Conservation (phyloP, 2,113 vertebrate genomes). For the Nansenia antarctica region DNA sequence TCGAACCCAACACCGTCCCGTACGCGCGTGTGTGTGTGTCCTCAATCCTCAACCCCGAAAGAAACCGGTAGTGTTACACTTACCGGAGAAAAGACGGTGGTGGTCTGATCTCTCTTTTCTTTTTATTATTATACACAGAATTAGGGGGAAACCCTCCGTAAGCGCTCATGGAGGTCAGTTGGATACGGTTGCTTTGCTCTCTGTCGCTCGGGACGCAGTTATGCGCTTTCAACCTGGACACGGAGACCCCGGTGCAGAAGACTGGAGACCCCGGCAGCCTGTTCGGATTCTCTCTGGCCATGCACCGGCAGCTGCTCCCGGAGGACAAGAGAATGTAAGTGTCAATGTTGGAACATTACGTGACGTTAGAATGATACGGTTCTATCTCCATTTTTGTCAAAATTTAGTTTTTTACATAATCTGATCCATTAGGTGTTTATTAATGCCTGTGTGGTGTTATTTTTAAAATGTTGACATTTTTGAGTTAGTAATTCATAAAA, state of each 20-base stretch:
- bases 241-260: slow-evolving; percentile 77
- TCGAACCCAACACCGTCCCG: background rate
- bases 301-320: slow-evolving; percentile 87
- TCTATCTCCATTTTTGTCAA: too few species aligned
- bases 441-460: too few species aligned
- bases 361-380: too few species aligned
- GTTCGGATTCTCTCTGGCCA: slow-evolving; percentile 93
- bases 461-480: too few species aligned
- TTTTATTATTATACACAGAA: background rate
- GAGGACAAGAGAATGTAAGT: slow-evolving; percentile 85
- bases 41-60: background rate
- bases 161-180: background rate
- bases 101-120: too few species aligned
- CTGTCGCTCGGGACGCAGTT: slow-evolving; percentile 64
- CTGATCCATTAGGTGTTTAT: too few species aligned
- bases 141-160: background rate
- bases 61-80: background rate
- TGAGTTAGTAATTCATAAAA: too few species aligned
- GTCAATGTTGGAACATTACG: background rate
- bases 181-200: slow-evolving; percentile 25
- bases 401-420: too few species aligned
- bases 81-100: background rate
- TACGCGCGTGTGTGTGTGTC: background rate
- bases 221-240: slow-evolving; percentile 89
- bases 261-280: slow-evolving; percentile 80